Evolutionary conservation across 2,113 vertebrate species (phyloP), one percentile per base, ranked within the genome.

Genomic region (Siphamia tubifer): DNA sequence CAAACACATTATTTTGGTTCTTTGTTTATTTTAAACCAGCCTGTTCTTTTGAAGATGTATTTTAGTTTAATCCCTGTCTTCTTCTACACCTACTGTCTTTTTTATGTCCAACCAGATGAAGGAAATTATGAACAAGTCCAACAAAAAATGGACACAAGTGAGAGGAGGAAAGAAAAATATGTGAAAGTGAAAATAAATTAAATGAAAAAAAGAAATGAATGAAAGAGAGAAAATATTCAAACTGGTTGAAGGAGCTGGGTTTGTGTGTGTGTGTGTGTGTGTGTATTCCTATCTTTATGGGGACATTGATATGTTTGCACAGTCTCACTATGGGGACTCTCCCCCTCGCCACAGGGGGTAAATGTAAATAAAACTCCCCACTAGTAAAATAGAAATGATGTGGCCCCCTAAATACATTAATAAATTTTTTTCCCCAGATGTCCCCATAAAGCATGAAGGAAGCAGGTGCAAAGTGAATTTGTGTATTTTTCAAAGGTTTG

Each of bases 41-140:
- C 81, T 84, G 82, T 53, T 78, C 70, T 60, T 83, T 71, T 83
- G 84, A 89, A 88, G 83, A 90, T 87, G 81, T 32, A 55, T 78
- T 83, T 87, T 72, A 77, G 72, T 82, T 84, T 72, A 77, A 83
- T 71, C 31, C 32, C 48, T 23, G 5, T 19, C 4, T 27, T 38
- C 21, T 17, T 47, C 38, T 9, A 48, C 25, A 12, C 62, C 55
- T 36, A 17, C 16, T 52, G 69, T 36, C 45, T 67, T 51, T 64
- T 61, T 64, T 73, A 39, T 38, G 15, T 67, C 68, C 68, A 42
- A 32, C 25, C 24, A 76, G 53, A 56, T 79, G n/a, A 56, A 68
- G 51, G 69, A 32, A 54, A 67, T 28, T 3, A 35, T 39, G 40
- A 45, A 42, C 32, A 55, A 48, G 61, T 24, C 48, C 36, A 16